These are phyloP conservation scores for Pyralis farinalis DNA, from an alignment of 2,888 invertebrate genomes.

Conservation along the genomic window DNA sequence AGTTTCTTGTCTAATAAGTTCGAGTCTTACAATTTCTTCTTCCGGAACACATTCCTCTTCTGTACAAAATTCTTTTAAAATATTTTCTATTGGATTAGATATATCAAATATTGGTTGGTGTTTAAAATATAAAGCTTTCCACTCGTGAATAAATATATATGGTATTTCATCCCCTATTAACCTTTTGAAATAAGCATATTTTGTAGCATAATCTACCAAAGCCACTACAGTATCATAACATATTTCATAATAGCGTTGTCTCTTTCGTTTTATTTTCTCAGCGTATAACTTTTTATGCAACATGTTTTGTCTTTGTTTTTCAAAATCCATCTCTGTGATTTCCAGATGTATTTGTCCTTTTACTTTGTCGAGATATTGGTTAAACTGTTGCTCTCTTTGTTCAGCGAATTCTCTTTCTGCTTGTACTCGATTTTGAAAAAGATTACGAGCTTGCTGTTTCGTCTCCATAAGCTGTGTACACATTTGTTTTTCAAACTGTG, in stretches of 20 bases:
- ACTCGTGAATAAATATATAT: slow-evolving; percentile 70
- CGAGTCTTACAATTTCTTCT: slow-evolving; percentile 61
- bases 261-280: slow-evolving; percentile 73
- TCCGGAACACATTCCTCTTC: slow-evolving; percentile 44
- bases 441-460: slow-evolving; percentile 77
- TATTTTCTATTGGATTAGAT: slow-evolving; percentile 57
- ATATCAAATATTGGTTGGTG: slow-evolving; percentile 78
- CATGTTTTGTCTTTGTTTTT: slow-evolving; percentile 69
- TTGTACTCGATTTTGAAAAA: slow-evolving; percentile 74
- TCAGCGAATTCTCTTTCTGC: slow-evolving; percentile 73
- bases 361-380: slow-evolving; percentile 61
- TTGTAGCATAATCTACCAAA: slow-evolving; percentile 77
- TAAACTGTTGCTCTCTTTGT: slow-evolving; percentile 70
- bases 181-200: slow-evolving; percentile 69
- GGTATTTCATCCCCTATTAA: slow-evolving; percentile 66
- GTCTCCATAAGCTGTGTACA: slow-evolving; percentile 83
- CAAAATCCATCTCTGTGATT: slow-evolving; percentile 73
- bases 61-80: slow-evolving; percentile 43
- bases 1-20: slow-evolving; percentile 74
- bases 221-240: slow-evolving; percentile 78
- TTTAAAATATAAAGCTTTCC: slow-evolving; percentile 79
- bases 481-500: slow-evolving; percentile 84
- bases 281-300: slow-evolving; percentile 77
- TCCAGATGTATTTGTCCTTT: slow-evolving; percentile 68
- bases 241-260: slow-evolving; percentile 65